Evolutionary conservation across 2,797 vertebrate genomes (phyloP).

Genomic region (Okamejei kenojei): DNA sequence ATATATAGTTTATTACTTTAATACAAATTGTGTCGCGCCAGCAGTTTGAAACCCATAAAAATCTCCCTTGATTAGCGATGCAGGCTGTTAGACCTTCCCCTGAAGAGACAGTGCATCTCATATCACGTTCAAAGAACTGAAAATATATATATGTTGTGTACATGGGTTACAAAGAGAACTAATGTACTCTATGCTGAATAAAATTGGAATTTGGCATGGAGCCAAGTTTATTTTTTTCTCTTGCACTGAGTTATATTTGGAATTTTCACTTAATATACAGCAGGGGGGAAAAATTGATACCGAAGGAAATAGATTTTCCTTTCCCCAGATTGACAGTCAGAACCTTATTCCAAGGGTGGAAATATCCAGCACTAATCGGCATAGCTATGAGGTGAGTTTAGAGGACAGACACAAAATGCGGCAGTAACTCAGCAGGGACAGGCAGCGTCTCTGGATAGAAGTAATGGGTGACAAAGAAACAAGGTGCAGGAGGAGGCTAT

Average conservation of each 20-base stretch:
- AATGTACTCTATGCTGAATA: background rate
- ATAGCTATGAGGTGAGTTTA: too few species aligned
- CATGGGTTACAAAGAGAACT: background rate
- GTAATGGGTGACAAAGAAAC: too few species aligned
- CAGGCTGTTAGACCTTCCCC: background rate
- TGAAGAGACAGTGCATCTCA: background rate
- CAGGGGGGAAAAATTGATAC: background rate
- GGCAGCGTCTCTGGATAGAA: too few species aligned
- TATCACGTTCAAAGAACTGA: background rate
- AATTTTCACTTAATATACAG: background rate
- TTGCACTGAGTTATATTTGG: background rate
- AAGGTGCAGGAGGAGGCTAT: too few species aligned
- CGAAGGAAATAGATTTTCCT: background rate
- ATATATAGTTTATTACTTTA: too few species aligned
- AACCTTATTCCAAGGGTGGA: too few species aligned
- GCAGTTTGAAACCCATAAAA: background rate
- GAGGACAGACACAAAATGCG: too few species aligned
- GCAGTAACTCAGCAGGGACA: too few species aligned
- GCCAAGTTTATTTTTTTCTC: background rate
- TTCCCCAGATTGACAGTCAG: background rate
- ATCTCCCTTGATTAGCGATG: slow-evolving; percentile 23
- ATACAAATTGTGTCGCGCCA: background rate
- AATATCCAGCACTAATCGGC: too few species aligned
- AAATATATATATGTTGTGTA: background rate
- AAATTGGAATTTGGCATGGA: background rate